Evolutionary conservation across 2,797 vertebrate species (phyloP).

Genomic region (Hippocampus kuda): DNA sequence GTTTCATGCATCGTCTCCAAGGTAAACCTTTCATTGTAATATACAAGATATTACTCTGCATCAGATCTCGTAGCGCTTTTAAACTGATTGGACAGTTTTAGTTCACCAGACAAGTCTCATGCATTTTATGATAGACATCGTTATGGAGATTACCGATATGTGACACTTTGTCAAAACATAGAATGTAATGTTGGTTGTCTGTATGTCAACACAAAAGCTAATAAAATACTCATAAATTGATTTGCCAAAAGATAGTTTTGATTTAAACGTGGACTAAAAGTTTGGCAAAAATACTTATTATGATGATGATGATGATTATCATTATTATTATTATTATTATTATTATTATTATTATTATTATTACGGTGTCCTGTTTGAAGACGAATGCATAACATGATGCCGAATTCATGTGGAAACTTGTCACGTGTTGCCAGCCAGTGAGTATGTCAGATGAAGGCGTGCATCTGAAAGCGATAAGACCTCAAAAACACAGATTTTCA

Average conservation of each 20-base stretch:
- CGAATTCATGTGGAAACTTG: not conserved
- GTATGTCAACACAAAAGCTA: constrained; percentile 27
- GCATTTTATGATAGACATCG: constrained; percentile 5
- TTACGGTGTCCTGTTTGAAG: not conserved
- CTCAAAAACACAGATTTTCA: not conserved
- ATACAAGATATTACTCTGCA: constrained; percentile 1
- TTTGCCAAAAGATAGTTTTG: constrained; percentile 7
- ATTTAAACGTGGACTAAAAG: not conserved
- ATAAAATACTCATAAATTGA: constrained; percentile 28
- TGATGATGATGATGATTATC: too few species aligned
- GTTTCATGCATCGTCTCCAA: constrained; percentile 1
- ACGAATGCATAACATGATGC: not conserved
- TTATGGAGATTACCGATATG: not conserved
- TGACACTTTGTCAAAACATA: constrained; percentile 5
- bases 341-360: too few species aligned
- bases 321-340: too few species aligned
- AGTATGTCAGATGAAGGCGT: not conserved
- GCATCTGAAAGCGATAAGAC: not conserved
- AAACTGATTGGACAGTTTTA: constrained; percentile 7
- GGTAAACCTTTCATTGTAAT: not conserved
- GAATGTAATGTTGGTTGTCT: constrained; percentile 20
- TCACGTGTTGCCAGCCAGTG: not conserved
- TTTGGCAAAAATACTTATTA: not conserved
- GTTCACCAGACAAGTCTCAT: not conserved
- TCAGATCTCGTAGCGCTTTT: constrained; percentile 7